A percentile compares a stretch with the other conserved stretches of the same genome.
phyloP scores from a whole-genome alignment of 2,113 vertebrate species.

The Osmerus eperlanus region DNA sequence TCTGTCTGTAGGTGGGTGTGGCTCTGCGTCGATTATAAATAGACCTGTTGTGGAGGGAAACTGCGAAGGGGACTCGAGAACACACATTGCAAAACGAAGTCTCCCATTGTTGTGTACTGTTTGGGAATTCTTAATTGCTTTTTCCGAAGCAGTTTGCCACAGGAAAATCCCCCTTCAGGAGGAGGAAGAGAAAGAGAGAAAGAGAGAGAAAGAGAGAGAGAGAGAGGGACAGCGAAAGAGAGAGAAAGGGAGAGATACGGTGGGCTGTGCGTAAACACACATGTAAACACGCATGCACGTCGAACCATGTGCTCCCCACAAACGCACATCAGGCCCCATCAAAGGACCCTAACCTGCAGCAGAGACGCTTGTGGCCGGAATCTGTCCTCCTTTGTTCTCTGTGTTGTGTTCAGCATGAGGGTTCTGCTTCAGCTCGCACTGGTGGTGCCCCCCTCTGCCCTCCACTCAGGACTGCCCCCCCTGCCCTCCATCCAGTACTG shows the following conservation, averaged over 20 bases:
- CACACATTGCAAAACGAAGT: conserved; percentile 64
- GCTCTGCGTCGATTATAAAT: conserved; percentile 71
- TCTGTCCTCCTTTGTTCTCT: conserved; percentile 37
- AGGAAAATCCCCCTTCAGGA: conserved; percentile 74
- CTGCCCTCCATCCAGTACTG: too few relatives aligned
- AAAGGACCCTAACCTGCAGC: conserved; percentile 66
- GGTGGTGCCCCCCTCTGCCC: conserved; percentile 48
- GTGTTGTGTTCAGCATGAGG: conserved; percentile 55
- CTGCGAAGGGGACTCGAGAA: conserved; percentile 52
- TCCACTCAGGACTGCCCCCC: too few relatives aligned
- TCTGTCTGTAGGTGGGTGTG: conserved; percentile 47
- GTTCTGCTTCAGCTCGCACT: conserved; percentile 66
- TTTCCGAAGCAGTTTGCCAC: conserved; percentile 69
- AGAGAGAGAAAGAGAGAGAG: not conserved
- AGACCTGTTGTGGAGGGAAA: conserved; percentile 63
- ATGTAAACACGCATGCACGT: conserved; percentile 56
- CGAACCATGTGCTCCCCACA: conserved; percentile 63
- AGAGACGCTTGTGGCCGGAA: conserved; percentile 55
- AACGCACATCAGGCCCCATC: conserved; percentile 62
- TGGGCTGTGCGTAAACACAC: conserved; percentile 60
- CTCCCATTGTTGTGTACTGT: conserved; percentile 70
- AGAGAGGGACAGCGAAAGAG: conserved; percentile 33
- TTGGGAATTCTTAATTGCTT: conserved; percentile 76
- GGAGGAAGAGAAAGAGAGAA: conserved; percentile 2
- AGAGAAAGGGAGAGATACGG: conserved; percentile 45